These are phyloP conservation scores for Lampropteryx suffumata DNA, from an alignment of 2,888 invertebrate species.

Conservation along the genomic window DNA sequence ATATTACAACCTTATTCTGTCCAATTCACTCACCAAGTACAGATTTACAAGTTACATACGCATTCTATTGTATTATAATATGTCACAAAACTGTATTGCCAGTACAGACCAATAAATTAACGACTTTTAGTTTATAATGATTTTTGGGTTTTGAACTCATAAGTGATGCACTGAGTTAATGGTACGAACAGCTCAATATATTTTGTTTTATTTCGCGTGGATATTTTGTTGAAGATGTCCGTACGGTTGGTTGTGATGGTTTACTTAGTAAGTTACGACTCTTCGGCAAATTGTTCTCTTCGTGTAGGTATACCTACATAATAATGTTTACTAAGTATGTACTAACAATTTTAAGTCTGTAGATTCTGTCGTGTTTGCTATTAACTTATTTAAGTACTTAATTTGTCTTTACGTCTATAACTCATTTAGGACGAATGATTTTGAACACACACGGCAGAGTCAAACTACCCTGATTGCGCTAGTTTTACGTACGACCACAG, in stretches of 20 bases:
- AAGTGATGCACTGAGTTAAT: constrained; percentile 63
- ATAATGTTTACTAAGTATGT: constrained; percentile 61
- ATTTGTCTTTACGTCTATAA: constrained; percentile 43
- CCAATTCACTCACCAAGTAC: constrained; percentile 73
- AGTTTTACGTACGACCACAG: constrained; percentile 29
- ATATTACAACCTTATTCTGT: constrained; percentile 71
- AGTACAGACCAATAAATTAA: constrained; percentile 70
- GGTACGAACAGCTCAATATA: constrained; percentile 68
- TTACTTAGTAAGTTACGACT: constrained; percentile 80
- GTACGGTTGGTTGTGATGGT: constrained; percentile 82
- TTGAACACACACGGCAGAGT: constrained; percentile 41
- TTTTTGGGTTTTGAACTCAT: constrained; percentile 69
- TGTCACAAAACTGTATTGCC: constrained; percentile 77
- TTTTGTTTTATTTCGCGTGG: constrained; percentile 66
- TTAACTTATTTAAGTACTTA: constrained; percentile 61
- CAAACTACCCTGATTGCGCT: constrained; percentile 58
- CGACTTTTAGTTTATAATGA: constrained; percentile 63
- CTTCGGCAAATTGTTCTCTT: constrained; percentile 68
- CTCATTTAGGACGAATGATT: constrained; percentile 40
- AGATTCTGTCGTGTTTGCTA: constrained; percentile 43
- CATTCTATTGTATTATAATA: constrained; percentile 61
- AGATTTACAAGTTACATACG: constrained; percentile 72
- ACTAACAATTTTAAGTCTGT: constrained; percentile 53
- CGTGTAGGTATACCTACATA: constrained; percentile 56
- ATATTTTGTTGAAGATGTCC: constrained; percentile 76